Evolutionary conservation across 2,113 vertebrate genomes (phyloP), one percentile per base, ranked within the genome.

Genomic region (Cyprinus carpio): DNA sequence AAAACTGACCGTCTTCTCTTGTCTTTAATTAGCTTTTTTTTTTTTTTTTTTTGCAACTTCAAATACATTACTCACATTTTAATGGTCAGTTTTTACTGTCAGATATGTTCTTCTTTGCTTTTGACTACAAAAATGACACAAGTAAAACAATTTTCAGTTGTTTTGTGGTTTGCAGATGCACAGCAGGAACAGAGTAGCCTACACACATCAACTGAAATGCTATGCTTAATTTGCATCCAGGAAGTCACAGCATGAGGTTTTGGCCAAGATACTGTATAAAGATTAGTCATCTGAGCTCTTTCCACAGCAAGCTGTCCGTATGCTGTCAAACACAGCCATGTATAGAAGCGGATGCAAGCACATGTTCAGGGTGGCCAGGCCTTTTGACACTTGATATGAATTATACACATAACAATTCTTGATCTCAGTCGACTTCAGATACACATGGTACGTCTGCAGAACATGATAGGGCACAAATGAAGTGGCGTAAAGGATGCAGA

Each of bases 291-390:
- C 27, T 62, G 18, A 29, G n/a, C 81, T 89, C 34, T 64, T 86
- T 4, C 91, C 43, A 85, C 92, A 93, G 74, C 93, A 93, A 16
- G 88, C 75, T 0, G 91, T 87, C 87, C 89, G 88, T 20, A 95
- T 89, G 34, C 94, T 95, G 91, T 95, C 90, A 10, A 92, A 93
- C 76, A 94, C 89, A 0, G 95, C 91, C 84, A 95, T 92, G 81
- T 96, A 97, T 25, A 97, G 91, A 78, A 97, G 62, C 0, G 96
- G 97, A 79, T 97, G 96, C 18, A 96, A 83, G 40, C 96, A 97
- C 92, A 96, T 95, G 88, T 96, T 96, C 49, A 97, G 67, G 2
- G 93, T 89, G 16, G 96, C 92, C 16, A 97, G 86, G 6, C 89
- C 93, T 6, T 95, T 95, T 3, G 88, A 93, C 8, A 94, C 87